Percentiles rank a stretch among this genome's conserved stretches.
phyloP scores from a whole-genome alignment of 1,140 invertebrate species.

The Trichogramma pretiosum region DNA sequence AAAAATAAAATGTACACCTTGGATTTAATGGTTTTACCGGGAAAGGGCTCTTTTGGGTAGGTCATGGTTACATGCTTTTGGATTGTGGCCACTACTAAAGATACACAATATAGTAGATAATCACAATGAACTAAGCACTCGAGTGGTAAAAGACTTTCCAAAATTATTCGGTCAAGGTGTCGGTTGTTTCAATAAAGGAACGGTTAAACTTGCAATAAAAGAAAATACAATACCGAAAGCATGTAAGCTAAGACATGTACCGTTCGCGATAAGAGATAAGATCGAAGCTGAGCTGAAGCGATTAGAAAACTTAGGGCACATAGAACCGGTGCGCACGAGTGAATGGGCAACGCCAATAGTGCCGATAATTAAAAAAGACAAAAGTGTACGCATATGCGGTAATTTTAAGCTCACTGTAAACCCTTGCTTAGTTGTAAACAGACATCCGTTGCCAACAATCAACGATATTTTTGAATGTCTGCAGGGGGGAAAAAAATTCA shows the following conservation, averaged over 20 bases:
- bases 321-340: neutral
- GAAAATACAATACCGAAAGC: neutral
- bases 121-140: too few relatives aligned
- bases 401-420: neutral
- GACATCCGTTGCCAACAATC: neutral
- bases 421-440: neutral
- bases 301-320: neutral
- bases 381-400: neutral
- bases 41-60: too few relatives aligned
- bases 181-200: neutral
- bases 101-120: too few relatives aligned
- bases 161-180: too few relatives aligned
- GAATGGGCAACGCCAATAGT: too few relatives aligned
- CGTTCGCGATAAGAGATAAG: neutral
- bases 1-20: too few relatives aligned
- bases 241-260: neutral
- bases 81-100: too few relatives aligned
- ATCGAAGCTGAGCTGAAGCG: neutral
- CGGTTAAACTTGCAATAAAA: neutral
- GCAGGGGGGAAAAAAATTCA: conserved; percentile 2
- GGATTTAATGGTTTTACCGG: too few relatives aligned
- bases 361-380: too few relatives aligned
- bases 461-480: conserved; percentile 15
- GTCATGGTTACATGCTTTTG: too few relatives aligned
- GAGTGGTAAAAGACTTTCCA: too few relatives aligned